Conservation (phyloP, 2,113 vertebrate genomes). For the Rhabdomys dilectus region DNA sequence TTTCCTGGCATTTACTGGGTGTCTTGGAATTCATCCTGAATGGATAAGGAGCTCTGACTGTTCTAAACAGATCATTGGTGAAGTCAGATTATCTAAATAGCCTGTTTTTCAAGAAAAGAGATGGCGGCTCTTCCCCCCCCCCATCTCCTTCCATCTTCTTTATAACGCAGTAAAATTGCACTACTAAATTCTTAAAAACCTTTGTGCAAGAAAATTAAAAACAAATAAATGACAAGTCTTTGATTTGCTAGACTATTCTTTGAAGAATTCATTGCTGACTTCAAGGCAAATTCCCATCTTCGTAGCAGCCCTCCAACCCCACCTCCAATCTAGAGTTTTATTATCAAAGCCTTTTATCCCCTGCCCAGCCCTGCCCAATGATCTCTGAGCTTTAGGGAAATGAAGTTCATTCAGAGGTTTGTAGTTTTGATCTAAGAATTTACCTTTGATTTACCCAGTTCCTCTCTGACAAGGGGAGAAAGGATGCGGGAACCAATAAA, state of each 20-base stretch:
- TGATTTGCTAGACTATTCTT: slow-evolving; percentile 70
- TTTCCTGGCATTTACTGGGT: not conserved
- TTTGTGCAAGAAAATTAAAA: slow-evolving; percentile 70
- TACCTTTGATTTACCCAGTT: slow-evolving; percentile 37
- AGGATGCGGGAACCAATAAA: slow-evolving; percentile 18
- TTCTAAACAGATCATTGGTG: slow-evolving; percentile 52
- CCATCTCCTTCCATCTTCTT: not conserved
- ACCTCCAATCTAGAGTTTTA: slow-evolving; percentile 57
- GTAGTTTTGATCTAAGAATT: slow-evolving; percentile 44
- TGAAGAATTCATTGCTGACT: slow-evolving; percentile 72
- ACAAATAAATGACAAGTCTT: slow-evolving; percentile 75
- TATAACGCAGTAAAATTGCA: slow-evolving; percentile 49
- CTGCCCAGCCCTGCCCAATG: slow-evolving; percentile 19
- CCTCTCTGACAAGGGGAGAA: not conserved
- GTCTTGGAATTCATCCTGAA: not conserved
- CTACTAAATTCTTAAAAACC: slow-evolving; percentile 60
- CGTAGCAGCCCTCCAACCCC: slow-evolving; percentile 16
- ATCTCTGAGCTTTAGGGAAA: slow-evolving; percentile 44
- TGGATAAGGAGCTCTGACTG: not conserved
- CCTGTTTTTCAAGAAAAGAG: slow-evolving; percentile 48
- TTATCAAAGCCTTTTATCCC: slow-evolving; percentile 59
- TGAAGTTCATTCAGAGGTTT: slow-evolving; percentile 54
- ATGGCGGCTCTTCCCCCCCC: not conserved
- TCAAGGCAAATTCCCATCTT: slow-evolving; percentile 70
- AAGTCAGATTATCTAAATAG: slow-evolving; percentile 71